These are phyloP conservation scores for Ursus arctos DNA, from an alignment of 2,113 vertebrate species.

Conservation along the genomic window DNA sequence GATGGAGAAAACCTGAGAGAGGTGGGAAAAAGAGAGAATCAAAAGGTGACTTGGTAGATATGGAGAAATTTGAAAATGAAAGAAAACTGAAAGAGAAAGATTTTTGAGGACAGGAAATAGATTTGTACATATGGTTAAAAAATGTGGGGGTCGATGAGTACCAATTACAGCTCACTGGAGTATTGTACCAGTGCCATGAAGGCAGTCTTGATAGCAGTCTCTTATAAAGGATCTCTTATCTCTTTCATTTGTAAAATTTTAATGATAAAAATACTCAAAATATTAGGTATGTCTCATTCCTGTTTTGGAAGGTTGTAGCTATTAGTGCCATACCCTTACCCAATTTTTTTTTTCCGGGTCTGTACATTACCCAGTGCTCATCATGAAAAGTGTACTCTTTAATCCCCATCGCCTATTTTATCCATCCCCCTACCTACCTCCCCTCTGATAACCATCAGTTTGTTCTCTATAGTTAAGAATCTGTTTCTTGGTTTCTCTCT, in stretches of 20 bases:
- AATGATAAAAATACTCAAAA: background rate
- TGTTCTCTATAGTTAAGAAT: background rate
- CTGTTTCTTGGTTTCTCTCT: background rate
- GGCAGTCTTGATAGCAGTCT: background rate
- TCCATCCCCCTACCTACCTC: background rate
- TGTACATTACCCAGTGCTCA: background rate
- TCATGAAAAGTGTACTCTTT: background rate
- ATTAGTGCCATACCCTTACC: background rate
- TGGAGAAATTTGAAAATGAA: background rate
- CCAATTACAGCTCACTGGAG: background rate
- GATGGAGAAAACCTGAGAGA: background rate
- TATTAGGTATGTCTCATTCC: background rate
- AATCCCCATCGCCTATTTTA: background rate
- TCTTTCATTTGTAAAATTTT: slow-evolving; percentile 5
- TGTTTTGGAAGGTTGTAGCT: background rate
- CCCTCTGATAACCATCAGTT: background rate
- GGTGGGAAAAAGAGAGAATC: background rate
- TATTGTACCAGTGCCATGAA: background rate
- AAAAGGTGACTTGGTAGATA: background rate
- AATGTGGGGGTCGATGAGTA: background rate
- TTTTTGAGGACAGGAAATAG: background rate
- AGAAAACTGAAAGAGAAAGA: background rate
- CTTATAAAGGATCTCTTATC: background rate
- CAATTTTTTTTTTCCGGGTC: background rate
- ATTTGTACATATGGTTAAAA: background rate